Conservation (phyloP, 2,113 vertebrate species). For the Xenopus borealis region DNA sequence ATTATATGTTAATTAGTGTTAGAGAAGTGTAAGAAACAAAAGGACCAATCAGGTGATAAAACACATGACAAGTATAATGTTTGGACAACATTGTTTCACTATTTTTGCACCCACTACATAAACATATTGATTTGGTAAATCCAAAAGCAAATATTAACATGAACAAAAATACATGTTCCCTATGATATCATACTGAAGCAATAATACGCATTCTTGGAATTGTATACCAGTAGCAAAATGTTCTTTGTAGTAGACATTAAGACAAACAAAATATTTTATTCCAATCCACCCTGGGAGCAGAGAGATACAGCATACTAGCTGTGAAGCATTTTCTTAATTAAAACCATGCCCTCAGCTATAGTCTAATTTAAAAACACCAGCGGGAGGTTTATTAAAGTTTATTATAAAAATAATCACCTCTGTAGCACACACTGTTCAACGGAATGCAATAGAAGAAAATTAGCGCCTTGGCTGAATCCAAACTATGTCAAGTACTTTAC, state of each 20-base stretch:
- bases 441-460: conserved; percentile 35
- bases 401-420: conserved; percentile 47
- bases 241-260: conserved; percentile 6
- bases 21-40: no score
- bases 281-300: conserved; percentile 22
- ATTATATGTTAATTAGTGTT: no score
- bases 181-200: no score
- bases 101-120: no score
- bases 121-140: no score
- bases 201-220: background rate
- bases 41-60: no score
- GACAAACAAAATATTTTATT: conserved; percentile 40
- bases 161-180: no score
- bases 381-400: conserved; percentile 47
- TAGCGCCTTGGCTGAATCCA: conserved; percentile 27
- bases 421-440: conserved; percentile 17
- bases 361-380: conserved; percentile 47
- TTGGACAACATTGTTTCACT: no score
- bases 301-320: conserved; percentile 35
- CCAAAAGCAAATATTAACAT: no score
- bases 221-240: background rate
- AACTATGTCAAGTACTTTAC: conserved; percentile 38
- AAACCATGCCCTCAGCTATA: conserved; percentile 44
- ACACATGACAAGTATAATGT: no score
- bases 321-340: conserved; percentile 47